Evolutionary conservation across 2,888 invertebrate species (phyloP).

Genomic region (Bombylius discolor): DNA sequence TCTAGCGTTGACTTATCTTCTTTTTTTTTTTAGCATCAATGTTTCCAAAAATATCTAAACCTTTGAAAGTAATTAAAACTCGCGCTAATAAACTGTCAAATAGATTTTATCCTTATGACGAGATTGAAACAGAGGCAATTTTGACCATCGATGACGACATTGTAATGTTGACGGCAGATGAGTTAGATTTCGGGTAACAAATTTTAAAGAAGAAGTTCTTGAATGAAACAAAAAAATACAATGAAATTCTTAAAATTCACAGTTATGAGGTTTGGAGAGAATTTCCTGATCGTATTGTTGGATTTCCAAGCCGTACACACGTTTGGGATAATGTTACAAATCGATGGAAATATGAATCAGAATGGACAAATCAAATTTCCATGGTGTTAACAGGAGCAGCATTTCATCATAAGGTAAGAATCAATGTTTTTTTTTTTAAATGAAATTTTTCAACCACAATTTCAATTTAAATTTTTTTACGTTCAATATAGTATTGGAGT

Average conservation of each 20-base stretch:
- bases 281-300: slow-evolving; percentile 90
- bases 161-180: slow-evolving; percentile 88
- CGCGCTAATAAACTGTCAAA: slow-evolving; percentile 89
- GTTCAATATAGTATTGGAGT: slow-evolving; percentile 59
- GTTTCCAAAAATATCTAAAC: slow-evolving; percentile 82
- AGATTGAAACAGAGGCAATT: slow-evolving; percentile 93
- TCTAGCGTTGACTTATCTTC: background rate
- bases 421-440: background rate
- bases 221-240: no score
- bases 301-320: slow-evolving; percentile 90
- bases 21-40: slow-evolving; percentile 50
- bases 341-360: slow-evolving; percentile 89
- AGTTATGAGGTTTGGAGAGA: slow-evolving; percentile 86
- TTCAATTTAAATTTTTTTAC: slow-evolving; percentile 10
- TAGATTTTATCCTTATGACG: slow-evolving; percentile 87
- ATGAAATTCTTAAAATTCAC: slow-evolving; percentile 1
- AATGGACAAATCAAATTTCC: slow-evolving; percentile 93
- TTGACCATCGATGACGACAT: slow-evolving; percentile 93
- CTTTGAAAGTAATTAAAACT: slow-evolving; percentile 80
- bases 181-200: slow-evolving; percentile 80
- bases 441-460: background rate
- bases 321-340: slow-evolving; percentile 79
- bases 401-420: slow-evolving; percentile 79
- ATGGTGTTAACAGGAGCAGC: slow-evolving; percentile 96
- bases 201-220: background rate